phyloP scores from a whole-genome alignment of 2,113 vertebrate species.

The Tricholaema leucomelas region DNA sequence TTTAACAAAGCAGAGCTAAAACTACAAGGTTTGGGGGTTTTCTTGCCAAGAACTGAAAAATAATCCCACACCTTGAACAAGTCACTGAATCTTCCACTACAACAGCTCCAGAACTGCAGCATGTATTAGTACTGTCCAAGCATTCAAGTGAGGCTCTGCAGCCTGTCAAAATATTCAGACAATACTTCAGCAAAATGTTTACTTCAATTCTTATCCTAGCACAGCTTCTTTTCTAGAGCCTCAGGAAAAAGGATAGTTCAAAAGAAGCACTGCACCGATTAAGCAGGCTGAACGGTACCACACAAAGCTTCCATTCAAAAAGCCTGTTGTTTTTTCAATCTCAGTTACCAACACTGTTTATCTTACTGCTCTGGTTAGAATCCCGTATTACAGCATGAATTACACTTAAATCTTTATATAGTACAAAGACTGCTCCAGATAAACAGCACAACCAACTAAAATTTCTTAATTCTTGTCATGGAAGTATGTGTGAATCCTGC shows the following conservation, averaged over 20 bases:
- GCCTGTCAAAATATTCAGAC: background rate
- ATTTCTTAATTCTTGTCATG: background rate
- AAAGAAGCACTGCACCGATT: background rate
- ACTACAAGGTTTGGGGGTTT: background rate
- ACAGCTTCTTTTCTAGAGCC: background rate
- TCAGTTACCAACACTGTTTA: background rate
- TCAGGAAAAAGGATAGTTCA: background rate
- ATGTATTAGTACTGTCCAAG: background rate
- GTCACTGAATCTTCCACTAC: background rate
- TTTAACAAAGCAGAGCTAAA: background rate
- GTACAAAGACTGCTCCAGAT: background rate
- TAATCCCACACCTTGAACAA: background rate
- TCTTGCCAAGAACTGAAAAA: background rate
- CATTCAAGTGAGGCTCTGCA: background rate
- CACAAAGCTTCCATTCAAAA: slow-evolving; percentile 31
- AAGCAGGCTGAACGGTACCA: background rate
- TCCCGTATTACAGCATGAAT: background rate
- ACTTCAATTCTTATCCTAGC: background rate
- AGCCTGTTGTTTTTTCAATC: slow-evolving; percentile 6
- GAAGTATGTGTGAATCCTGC: background rate
- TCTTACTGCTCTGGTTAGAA: background rate
- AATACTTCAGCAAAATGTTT: background rate
- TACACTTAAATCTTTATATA: background rate
- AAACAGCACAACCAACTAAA: background rate
- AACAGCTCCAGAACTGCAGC: background rate